Evolutionary conservation across 1,140 invertebrate species (phyloP).

Genomic region (Daktulosphaira vitifoliae): DNA sequence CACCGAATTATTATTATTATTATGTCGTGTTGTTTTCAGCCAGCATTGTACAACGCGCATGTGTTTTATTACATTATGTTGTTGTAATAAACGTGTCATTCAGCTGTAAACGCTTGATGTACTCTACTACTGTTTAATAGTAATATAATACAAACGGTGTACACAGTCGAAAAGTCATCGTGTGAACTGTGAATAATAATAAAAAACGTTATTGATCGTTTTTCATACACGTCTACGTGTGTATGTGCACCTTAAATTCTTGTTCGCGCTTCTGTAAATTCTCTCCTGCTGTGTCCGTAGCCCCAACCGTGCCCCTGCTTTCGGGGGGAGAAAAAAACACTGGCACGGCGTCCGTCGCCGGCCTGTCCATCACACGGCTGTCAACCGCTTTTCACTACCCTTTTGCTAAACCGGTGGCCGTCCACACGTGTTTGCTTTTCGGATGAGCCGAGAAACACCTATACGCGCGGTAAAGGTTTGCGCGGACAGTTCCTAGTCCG

Average conservation of each 20-base stretch:
- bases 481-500: too few species aligned
- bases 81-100: too few species aligned
- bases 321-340: slow-evolving; percentile 1
- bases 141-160: too few species aligned
- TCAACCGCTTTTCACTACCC: slow-evolving; percentile 17
- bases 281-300: slow-evolving; percentile 6
- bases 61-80: too few species aligned
- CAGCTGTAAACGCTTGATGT: too few species aligned
- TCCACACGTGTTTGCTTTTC: slow-evolving; percentile 19
- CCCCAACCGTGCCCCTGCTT: background rate
- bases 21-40: too few species aligned
- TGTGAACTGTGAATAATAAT: background rate
- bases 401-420: slow-evolving; percentile 15
- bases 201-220: slow-evolving; percentile 28
- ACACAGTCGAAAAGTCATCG: background rate
- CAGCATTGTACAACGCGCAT: too few species aligned
- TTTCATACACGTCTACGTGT: background rate
- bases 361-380: slow-evolving; percentile 4
- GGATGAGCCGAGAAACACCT: background rate
- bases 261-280: slow-evolving; percentile 16
- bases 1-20: too few species aligned
- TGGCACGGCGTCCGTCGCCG: background rate
- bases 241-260: background rate
- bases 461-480: too few species aligned
- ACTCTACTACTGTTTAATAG: too few species aligned